Evolutionary conservation across 2,888 invertebrate species (phyloP).

Genomic region (Caenorhabditis sp.): DNA sequence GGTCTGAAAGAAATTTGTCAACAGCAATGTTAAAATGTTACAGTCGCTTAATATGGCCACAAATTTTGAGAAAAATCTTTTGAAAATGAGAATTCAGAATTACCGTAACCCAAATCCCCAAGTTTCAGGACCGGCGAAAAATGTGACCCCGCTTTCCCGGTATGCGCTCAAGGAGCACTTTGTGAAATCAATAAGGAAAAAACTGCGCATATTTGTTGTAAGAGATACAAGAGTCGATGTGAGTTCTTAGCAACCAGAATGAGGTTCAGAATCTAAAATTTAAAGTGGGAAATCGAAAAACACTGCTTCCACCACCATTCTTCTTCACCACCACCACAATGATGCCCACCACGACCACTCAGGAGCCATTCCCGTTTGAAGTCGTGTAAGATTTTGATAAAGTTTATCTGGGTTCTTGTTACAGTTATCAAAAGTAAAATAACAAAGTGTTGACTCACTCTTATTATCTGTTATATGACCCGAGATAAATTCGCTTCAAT

Average conservation of each 20-base stretch:
- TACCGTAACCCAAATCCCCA: background rate
- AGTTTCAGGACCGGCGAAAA: constrained; percentile 43
- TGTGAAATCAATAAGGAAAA: constrained; percentile 49
- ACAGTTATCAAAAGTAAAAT: too few relatives aligned
- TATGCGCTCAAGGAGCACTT: constrained; percentile 36
- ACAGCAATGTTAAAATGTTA: too few relatives aligned
- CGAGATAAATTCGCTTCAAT: too few relatives aligned
- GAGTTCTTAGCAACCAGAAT: too few relatives aligned
- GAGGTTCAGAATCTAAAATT: too few relatives aligned
- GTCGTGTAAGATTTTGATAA: too few relatives aligned
- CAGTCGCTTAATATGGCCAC: too few relatives aligned
- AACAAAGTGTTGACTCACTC: too few relatives aligned
- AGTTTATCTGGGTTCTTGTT: too few relatives aligned
- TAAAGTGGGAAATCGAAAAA: constrained; percentile 36
- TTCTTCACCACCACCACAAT: constrained; percentile 30
- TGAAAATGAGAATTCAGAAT: background rate
- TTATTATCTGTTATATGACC: background rate
- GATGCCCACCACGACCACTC: constrained; percentile 19
- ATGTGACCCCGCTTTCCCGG: constrained; percentile 52
- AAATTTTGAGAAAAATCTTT: too few relatives aligned
- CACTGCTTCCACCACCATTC: constrained; percentile 21
- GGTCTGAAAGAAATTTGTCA: too few relatives aligned
- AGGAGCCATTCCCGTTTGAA: constrained; percentile 39
- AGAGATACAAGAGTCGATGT: constrained; percentile 25
- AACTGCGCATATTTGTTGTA: constrained; percentile 53